phyloP scores from a whole-genome alignment of 2,888 invertebrate species.

The Ormyrus nitidulus region DNA sequence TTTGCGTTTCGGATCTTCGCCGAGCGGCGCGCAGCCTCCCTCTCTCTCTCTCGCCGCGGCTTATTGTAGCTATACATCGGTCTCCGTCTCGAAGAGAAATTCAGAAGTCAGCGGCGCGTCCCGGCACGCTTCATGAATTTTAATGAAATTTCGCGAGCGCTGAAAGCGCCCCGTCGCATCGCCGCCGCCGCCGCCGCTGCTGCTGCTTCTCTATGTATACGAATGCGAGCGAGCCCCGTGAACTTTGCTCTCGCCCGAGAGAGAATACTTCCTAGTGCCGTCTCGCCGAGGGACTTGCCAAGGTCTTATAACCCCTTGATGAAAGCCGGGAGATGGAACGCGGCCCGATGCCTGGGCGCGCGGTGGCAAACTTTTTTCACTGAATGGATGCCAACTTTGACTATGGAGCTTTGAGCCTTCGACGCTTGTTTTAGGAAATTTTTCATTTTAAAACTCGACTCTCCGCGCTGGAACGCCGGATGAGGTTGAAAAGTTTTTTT shows the following conservation, averaged over 20 bases:
- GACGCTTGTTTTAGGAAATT: background rate
- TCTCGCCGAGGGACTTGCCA: constrained; percentile 8
- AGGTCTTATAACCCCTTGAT: constrained; percentile 5
- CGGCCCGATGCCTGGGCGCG: background rate
- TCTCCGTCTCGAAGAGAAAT: constrained; percentile 58
- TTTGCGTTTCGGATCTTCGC: constrained; percentile 44
- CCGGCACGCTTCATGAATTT: constrained; percentile 71
- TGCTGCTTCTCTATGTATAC: background rate
- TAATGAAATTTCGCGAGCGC: constrained; percentile 65
- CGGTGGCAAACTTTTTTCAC: background rate
- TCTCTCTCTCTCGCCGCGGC: background rate
- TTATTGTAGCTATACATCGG: no score
- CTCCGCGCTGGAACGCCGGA: no score
- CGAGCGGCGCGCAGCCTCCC: background rate
- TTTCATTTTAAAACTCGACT: no score
- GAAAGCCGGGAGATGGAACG: constrained; percentile 35
- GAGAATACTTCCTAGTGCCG: constrained; percentile 20
- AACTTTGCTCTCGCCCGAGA: constrained; percentile 33
- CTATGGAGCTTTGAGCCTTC: constrained; percentile 3
- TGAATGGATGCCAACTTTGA: constrained; percentile 6
- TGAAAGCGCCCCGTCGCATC: constrained; percentile 39
- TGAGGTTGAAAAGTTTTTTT: no score
- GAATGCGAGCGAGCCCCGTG: constrained; percentile 3
- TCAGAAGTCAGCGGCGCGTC: constrained; percentile 67
- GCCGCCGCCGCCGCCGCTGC: background rate